These are phyloP conservation scores for Scylla paramamosain DNA, from an alignment of 1,140 invertebrate species.

Conservation along the genomic window DNA sequence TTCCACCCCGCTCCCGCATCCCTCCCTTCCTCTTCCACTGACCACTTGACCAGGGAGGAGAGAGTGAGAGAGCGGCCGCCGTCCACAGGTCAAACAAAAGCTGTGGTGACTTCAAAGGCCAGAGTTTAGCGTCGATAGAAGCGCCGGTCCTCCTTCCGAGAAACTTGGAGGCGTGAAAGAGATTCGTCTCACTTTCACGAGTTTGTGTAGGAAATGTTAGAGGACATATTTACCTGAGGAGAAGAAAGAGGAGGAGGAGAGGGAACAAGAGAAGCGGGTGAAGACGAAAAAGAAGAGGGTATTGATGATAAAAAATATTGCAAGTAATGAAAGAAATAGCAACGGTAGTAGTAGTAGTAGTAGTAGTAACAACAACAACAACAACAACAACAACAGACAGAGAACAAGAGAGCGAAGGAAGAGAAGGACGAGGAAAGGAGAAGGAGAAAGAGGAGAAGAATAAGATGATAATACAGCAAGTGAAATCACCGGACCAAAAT, in stretches of 20 bases:
- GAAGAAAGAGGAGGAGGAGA: not conserved
- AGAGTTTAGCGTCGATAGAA: conserved; percentile 30
- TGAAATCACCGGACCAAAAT: not conserved
- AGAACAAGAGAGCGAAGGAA: not conserved
- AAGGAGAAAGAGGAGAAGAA: not conserved
- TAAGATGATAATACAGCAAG: not conserved
- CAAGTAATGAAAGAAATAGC: not conserved
- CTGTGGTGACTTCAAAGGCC: conserved; percentile 49
- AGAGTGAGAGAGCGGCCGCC: conserved; percentile 2
- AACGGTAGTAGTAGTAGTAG: conserved; percentile 5
- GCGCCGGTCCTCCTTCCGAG: not conserved
- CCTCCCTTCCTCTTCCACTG: not conserved
- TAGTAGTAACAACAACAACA: conserved; percentile 21
- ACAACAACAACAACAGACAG: not conserved
- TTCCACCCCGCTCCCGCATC: not conserved
- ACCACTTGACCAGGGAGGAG: conserved; percentile 15
- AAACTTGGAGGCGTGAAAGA: not conserved
- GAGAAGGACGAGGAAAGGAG: not conserved
- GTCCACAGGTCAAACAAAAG: conserved; percentile 39
- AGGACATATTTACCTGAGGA: not conserved
- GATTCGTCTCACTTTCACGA: not conserved
- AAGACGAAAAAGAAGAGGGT: not conserved
- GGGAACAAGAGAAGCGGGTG: not conserved
- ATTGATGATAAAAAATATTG: not conserved
- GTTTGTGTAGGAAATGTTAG: conserved; percentile 10